Base-by-base conservation (phyloP, 2,797 vertebrate species). In the Micrastur ruficollis region DNA sequence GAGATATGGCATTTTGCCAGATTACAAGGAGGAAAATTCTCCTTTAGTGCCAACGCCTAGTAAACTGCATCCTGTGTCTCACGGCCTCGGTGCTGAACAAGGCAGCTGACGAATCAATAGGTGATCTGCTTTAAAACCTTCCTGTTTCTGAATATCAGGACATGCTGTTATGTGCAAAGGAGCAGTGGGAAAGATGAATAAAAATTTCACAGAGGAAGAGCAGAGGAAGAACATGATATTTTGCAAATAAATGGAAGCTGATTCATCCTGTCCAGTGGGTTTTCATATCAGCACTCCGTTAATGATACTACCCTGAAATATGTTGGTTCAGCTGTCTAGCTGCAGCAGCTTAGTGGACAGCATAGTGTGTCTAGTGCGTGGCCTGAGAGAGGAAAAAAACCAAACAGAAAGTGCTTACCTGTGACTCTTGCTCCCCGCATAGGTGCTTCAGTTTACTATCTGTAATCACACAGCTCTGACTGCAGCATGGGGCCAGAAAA, bases 241-340 rank as follows among this genome's bases (percentile, higher is more conserved):
- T 73, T 78, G 91, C 68, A 20, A 92, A 96, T 79, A 94, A 96
- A 97, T 94, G 88, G 91, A 81, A 95, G 90, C 61, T 92, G 85
- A 97, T 71, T 96, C 91, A 91, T 91, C 75, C 83, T 62, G 84
- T 89, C 80, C 86, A 21, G 71, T 94, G 58, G 80, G 87, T 71
- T 96, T 94, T 93, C 14, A 0, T 87, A 93, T 92, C 86, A 95
- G 90, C 88, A 31, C 67, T 79, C 67, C 5, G 68, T 42, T 94
- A 83, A 91, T 36, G 83, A 87, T 36, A 82, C 66, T 79, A 58
- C 72, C 71, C 85, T 85, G 88, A 86, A 96, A 97, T 89, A 79
- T 67, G 81, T 94, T 80, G 86, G 81, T 76, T 97, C 92, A 95
- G 89, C 89, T 96, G 82, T 88, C 72, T 63, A 25, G 59, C 83